These are phyloP conservation scores for Capricornis sumatraensis DNA, from an alignment of 2,113 vertebrate genomes.

Conservation along the genomic window DNA sequence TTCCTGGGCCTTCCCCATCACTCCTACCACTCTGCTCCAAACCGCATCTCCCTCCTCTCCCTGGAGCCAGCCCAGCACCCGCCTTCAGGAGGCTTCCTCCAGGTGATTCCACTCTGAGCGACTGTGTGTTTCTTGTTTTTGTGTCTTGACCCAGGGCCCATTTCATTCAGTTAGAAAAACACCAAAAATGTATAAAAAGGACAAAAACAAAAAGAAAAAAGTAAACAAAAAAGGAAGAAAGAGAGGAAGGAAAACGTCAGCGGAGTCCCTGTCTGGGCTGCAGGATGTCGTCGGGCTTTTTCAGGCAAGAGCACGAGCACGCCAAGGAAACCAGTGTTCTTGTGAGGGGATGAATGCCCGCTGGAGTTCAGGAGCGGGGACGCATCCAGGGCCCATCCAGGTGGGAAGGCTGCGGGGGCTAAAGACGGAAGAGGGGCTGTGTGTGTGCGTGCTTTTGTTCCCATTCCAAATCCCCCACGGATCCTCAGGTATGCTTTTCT, in stretches of 20 bases:
- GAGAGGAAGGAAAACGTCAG: not conserved
- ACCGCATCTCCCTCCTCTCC: not conserved
- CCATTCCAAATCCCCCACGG: not conserved
- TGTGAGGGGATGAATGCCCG: not conserved
- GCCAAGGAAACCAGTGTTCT: not conserved
- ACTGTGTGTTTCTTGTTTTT: not conserved
- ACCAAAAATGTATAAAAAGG: not conserved
- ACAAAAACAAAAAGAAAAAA: not conserved
- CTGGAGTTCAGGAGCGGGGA: not conserved
- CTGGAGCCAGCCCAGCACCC: not conserved
- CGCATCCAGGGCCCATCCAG: not conserved
- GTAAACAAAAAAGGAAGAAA: not conserved
- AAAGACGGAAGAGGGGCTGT: not conserved
- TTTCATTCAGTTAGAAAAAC: not conserved
- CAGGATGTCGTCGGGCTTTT: not conserved
- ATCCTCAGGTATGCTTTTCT: not conserved
- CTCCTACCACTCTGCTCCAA: not conserved
- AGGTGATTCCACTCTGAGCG: not conserved
- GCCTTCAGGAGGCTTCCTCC: not conserved
- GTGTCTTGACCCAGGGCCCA: not conserved
- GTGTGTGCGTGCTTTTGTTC: not conserved
- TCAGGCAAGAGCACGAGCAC: not conserved
- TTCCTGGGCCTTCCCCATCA: not conserved
- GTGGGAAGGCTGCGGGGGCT: not conserved
- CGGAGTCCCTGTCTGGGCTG: not conserved